These are phyloP conservation scores for Magallana ariakensis DNA, from an alignment of 1,140 invertebrate genomes.

Conservation along the genomic window DNA sequence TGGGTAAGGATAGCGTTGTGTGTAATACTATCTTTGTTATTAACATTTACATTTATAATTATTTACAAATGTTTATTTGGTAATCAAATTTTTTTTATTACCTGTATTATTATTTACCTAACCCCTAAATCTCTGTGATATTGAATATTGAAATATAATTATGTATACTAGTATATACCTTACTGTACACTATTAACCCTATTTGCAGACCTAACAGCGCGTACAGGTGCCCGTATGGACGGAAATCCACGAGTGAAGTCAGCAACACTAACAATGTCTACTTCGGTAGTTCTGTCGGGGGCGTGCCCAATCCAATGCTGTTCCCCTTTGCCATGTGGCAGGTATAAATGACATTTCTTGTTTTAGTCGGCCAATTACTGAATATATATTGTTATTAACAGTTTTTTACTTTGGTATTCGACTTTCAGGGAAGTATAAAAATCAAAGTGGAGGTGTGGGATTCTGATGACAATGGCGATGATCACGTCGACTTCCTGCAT, in stretches of 20 bases:
- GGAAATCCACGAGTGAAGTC: conserved; percentile 55
- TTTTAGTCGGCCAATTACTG: background rate
- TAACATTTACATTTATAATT: no score
- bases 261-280: conserved; percentile 59
- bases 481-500: conserved; percentile 64
- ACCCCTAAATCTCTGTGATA: no score
- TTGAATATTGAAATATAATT: no score
- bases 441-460: conserved; percentile 66
- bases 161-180: no score
- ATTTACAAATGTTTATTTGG: no score
- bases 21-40: no score
- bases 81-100: no score
- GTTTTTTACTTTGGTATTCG: background rate
- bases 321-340: conserved; percentile 61
- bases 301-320: conserved; percentile 64
- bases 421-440: conserved; percentile 56
- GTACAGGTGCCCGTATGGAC: conserved; percentile 47
- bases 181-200: no score
- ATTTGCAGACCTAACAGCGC: background rate
- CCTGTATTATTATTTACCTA: no score
- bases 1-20: background rate
- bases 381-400: background rate
- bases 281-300: conserved; percentile 60
- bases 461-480: conserved; percentile 61
- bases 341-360: conserved; percentile 36